Conservation (phyloP, 2,797 vertebrate species). For the Anas capensis region DNA sequence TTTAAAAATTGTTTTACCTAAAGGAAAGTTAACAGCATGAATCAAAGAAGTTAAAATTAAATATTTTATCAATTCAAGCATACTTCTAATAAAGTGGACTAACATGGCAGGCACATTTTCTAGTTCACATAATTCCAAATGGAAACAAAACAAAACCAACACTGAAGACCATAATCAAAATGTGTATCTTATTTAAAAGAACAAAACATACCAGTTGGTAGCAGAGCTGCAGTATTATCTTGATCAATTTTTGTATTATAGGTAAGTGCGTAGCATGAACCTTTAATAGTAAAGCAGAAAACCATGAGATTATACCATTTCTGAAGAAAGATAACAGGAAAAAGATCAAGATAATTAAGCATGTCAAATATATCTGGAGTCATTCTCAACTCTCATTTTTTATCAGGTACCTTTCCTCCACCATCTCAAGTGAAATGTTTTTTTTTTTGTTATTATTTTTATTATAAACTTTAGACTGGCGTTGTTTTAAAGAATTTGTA, state of each 20-base stretch:
- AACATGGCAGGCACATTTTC: not conserved
- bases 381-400: not conserved
- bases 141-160: not conserved
- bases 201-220: conserved; percentile 85
- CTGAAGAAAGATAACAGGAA: not conserved
- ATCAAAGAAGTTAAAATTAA: not conserved
- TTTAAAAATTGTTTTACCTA: no score
- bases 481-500: not conserved
- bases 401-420: not conserved
- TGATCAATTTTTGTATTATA: conserved; percentile 89
- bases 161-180: not conserved
- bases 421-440: not conserved
- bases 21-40: not conserved
- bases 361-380: not conserved
- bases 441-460: not conserved
- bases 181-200: not conserved
- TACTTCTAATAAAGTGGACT: not conserved
- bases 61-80: not conserved
- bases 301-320: not conserved
- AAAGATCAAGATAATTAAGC: not conserved
- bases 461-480: not conserved
- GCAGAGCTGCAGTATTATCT: conserved; percentile 87
- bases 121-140: not conserved
- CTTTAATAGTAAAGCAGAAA: conserved; percentile 75
- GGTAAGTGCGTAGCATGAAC: conserved; percentile 85